A percentile compares a stretch with the other conserved stretches of the same genome.
Evolutionary conservation across 2,888 invertebrate species (phyloP).

Genomic region (Poecilus cupreus): DNA sequence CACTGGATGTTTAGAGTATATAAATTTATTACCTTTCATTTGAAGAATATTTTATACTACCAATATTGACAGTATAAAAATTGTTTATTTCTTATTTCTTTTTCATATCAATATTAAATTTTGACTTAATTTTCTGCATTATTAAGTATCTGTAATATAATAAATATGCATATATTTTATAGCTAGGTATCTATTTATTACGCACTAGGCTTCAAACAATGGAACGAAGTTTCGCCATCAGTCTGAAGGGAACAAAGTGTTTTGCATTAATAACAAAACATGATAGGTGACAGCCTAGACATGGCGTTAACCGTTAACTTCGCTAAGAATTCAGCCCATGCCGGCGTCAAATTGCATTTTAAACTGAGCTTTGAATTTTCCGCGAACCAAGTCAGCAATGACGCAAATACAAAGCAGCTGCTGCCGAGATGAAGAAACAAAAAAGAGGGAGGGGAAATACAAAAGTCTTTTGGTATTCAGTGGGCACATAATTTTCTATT

Average conservation of each 20-base stretch:
- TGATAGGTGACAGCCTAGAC: conserved; percentile 12
- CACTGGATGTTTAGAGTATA: too few relatives aligned
- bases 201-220: too few relatives aligned
- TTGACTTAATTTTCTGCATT: too few relatives aligned
- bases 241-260: background rate
- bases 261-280: background rate
- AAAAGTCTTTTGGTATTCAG: conserved; percentile 53
- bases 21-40: too few relatives aligned
- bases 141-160: too few relatives aligned
- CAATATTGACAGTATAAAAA: too few relatives aligned
- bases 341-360: conserved; percentile 48
- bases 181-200: too few relatives aligned
- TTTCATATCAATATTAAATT: too few relatives aligned
- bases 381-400: conserved; percentile 11
- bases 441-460: conserved; percentile 46
- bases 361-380: conserved; percentile 50
- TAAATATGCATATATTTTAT: too few relatives aligned
- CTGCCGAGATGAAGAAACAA: conserved; percentile 44
- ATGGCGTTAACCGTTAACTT: conserved; percentile 22
- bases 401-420: conserved; percentile 50
- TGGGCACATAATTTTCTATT: conserved; percentile 57
- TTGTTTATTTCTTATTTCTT: too few relatives aligned
- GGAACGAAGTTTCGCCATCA: background rate
- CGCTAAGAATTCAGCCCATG: background rate
- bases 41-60: too few relatives aligned